Evolutionary conservation across 2,888 invertebrate species (phyloP), one percentile per base, ranked within the genome.

Genomic region (Drosophila putrida): DNA sequence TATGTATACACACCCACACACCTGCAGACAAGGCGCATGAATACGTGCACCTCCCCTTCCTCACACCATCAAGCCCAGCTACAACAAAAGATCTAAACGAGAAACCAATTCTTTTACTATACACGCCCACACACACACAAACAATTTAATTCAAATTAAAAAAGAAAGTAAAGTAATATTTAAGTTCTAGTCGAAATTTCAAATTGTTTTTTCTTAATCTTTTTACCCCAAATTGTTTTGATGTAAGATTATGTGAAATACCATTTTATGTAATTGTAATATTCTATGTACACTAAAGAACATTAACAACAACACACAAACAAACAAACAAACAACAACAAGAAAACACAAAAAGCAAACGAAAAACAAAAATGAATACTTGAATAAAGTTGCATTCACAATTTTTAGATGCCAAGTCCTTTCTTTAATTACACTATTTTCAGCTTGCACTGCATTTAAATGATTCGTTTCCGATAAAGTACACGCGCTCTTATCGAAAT

Each of bases 331-430:
- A 61, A 64, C 63, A 59, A 59, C 50, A 68, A 60, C 39, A 73
- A 59, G 66, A 72, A 76, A 50, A 75, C 71, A 82, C 57, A 63
- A 67, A 60, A 70, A 70, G 61, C 71, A 78, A 78, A 61, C 43
- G 53, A 78, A 75, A 70, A 74, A 74, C 74, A 71, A 77, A 80
- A 85, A 71, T 82, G 82, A 82, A 87, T 90, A 85, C 84, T 89
- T 89, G 85, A 90, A 90, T 91, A 90, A 91, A 91, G 90, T 91
- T 90, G 90, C 83, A 91, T 90, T 90, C 91, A 91, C 88, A 88
- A 88, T 91, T 90, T 90, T 90, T 89, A 90, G 20, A 35, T 13
- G 41, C 4, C 41, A 27, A 13, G 46, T 13, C 3, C 33, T 31
- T 10, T 53, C 33, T 49, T 47, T 27, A 5, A 47, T 10, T 46